Conservation (phyloP, 2,888 invertebrate genomes). For the Eupithecia insigniata region DNA sequence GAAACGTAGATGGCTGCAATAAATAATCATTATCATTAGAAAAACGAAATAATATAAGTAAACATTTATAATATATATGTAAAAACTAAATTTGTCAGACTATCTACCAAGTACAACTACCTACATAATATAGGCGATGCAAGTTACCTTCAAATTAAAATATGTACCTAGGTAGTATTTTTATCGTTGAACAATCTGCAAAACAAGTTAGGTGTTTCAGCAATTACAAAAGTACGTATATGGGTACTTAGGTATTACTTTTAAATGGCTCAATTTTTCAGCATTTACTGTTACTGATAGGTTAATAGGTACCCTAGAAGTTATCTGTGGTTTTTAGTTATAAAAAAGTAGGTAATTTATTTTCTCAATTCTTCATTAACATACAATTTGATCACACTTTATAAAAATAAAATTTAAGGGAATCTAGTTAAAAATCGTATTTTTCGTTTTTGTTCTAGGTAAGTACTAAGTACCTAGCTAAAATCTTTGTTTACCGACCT, state of each 20-base stretch:
- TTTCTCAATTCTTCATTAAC: background rate
- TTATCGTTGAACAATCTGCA: constrained; percentile 49
- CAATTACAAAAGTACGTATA: background rate
- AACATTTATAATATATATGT: no score
- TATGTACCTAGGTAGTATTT: constrained; percentile 39
- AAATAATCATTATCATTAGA: background rate
- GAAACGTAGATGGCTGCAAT: constrained; percentile 33
- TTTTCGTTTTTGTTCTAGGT: background rate
- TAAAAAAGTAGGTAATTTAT: background rate
- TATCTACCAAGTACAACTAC: constrained; percentile 27
- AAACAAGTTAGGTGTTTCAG: constrained; percentile 46
- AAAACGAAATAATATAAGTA: background rate
- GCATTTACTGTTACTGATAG: no score
- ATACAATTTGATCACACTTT: background rate
- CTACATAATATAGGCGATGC: constrained; percentile 40
- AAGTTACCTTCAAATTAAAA: constrained; percentile 53
- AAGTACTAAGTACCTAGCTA: background rate
- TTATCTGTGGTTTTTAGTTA: background rate
- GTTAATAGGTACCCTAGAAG: no score
- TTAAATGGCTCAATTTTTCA: background rate
- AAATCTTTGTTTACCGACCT: background rate
- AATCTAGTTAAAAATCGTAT: background rate
- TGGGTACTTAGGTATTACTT: background rate
- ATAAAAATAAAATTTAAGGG: background rate
- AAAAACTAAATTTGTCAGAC: constrained; percentile 31